Base-by-base conservation (phyloP, 2,888 invertebrate genomes). In the Podabrus alpinus region DNA sequence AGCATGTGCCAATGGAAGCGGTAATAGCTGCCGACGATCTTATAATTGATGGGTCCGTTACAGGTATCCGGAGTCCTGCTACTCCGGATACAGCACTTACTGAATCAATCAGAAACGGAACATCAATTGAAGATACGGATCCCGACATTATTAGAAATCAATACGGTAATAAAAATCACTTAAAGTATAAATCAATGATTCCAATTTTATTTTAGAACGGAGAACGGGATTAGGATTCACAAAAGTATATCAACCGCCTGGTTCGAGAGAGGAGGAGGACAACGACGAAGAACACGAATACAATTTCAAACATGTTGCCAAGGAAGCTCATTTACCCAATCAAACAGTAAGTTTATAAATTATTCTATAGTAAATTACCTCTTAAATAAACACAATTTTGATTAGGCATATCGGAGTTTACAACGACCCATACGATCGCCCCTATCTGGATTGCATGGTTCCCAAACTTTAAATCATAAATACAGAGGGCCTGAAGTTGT, bases 91-190 rank as follows among this genome's bases (percentile, higher is more conserved):
- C 84, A 66, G 82, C 84, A 29, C 80, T 85, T 21, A 76, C 79
- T 15, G 82, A 87, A 87, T 84, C 90, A 85, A 84, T 88, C 87
- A 86, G 90, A 85, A 89, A 89, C 86, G 88, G 91, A 85, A 80
- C 80, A 86, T 82, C 84, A 19, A 79, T 85, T 17, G 93, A 93
- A 82, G 94, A 94, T 84, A 93, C 94, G 70, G 95, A 95, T 88
- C 95, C 95, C 66, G 95, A 95, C 87, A 94, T 95, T 83, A 95
- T 95, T 88, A 94, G 95, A 80, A 94, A 94, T 89, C 93, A 95
- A 88, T 95, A 95, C 88, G 95, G 95, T 95, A 84, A 91, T 17
- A n/a, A 16, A 25, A 15, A 45, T 45, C 16, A 16, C 17, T 29
- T 45, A 0, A 68, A 9, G 9, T 11, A 17, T 9, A 16, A 13